Conservation (phyloP, 2,888 invertebrate species). For the Cantharis flavilabris region DNA sequence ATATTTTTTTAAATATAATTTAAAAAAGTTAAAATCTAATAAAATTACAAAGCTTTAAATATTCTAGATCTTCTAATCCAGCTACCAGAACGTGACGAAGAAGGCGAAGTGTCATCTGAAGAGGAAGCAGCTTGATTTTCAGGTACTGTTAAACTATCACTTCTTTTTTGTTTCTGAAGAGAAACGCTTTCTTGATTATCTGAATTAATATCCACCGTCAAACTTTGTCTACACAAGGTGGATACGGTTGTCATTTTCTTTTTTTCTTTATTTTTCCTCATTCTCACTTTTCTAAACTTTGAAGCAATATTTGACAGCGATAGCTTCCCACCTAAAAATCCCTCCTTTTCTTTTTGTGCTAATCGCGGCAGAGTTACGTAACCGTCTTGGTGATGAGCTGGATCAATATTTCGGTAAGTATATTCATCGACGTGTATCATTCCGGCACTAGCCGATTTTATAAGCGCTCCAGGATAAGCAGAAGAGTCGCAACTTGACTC, state of each 20-base stretch:
- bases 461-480: slow-evolving; percentile 57
- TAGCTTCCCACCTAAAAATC: slow-evolving; percentile 53
- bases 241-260: slow-evolving; percentile 66
- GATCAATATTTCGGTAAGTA: slow-evolving; percentile 61
- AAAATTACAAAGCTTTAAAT: slow-evolving; percentile 42
- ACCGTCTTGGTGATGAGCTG: slow-evolving; percentile 53
- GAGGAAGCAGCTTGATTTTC: slow-evolving; percentile 37
- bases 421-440: slow-evolving; percentile 73
- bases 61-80: slow-evolving; percentile 47
- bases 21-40: slow-evolving; percentile 3
- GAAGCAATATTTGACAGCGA: slow-evolving; percentile 63
- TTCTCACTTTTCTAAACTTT: slow-evolving; percentile 63
- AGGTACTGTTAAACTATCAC: slow-evolving; percentile 36
- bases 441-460: slow-evolving; percentile 77
- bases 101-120: slow-evolving; percentile 38
- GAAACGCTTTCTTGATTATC: slow-evolving; percentile 33
- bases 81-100: slow-evolving; percentile 42
- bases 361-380: slow-evolving; percentile 61
- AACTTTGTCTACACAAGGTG: slow-evolving; percentile 74
- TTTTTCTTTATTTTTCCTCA: slow-evolving; percentile 49
- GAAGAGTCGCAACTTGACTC: slow-evolving; percentile 58
- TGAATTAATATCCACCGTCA: slow-evolving; percentile 64
- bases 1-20: slow-evolving; percentile 1
- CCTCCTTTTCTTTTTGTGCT: slow-evolving; percentile 44
- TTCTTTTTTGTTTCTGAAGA: slow-evolving; percentile 17